Evolutionary conservation across 2,113 vertebrate genomes (phyloP), one percentile per base, ranked within the genome.

Genomic region (Anolis carolinensis): DNA sequence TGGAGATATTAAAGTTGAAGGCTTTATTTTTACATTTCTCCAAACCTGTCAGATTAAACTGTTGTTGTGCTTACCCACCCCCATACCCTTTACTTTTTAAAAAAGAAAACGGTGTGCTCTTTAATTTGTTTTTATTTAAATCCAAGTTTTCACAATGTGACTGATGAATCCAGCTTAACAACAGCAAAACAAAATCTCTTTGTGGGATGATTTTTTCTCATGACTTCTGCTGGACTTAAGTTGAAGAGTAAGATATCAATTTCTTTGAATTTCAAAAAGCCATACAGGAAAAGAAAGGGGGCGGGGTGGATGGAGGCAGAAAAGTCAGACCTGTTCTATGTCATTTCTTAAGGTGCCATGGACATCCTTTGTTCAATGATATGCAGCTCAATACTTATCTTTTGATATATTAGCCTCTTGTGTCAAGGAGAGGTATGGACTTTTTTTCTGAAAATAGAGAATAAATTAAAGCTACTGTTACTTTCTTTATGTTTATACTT

Each of bases 401-500:
- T 84, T 67, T 50, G 70, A 65, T 81, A 65, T 74, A 52, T 78
- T 78, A 30, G 39, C 62, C n/a, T 82, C 55, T 89, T 85, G 73
- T 91, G 76, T 89, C 89, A 91, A 48, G 30, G 86, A 68, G 27
- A 87, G 86, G 93, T 90, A 83, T 36, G 90, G 63, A 74, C 68
- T 91, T 86, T 67, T 71, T 95, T 93, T 81, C 87, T 90, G 72
- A 90, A 87, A 92, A 85, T 87, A 73, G 88, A 86, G 88, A 95
- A 89, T 88, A 75, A 87, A 88, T 94, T 79, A 16, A 93, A 91
- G 92, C 92, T 86, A 89, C 89, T 86, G 84, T 90, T 93, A 85
- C 93, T 95, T 95, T 92, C 2, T 94, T 89, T 92, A 94, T 95
- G 96, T 96, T 95, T 95, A 90, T 95, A 95, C 95, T 96, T 97